These are phyloP conservation scores for Amphipyra tragopoginis DNA, from an alignment of 2,888 invertebrate species.

Conservation along the genomic window DNA sequence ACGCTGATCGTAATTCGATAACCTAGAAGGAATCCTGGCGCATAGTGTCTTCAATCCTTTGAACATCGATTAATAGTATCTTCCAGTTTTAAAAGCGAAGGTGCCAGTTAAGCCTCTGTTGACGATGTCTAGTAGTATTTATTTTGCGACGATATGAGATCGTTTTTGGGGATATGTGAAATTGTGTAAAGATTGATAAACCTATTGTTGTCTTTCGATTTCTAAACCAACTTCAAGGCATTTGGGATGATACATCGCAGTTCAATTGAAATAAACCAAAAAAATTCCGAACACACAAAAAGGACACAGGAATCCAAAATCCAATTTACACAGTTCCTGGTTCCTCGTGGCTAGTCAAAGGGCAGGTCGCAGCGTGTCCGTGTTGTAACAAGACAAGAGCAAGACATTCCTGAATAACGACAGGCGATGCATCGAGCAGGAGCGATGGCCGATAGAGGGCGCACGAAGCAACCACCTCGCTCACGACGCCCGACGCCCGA, in stretches of 20 bases:
- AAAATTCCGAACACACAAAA: constrained; percentile 5
- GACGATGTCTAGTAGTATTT: too few species aligned
- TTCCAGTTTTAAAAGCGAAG: too few species aligned
- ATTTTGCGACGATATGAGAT: too few species aligned
- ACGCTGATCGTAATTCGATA: constrained; percentile 39
- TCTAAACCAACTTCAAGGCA: background rate
- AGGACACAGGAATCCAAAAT: constrained; percentile 21
- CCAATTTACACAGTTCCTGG: constrained; percentile 43
- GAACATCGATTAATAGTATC: background rate
- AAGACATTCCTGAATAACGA: constrained; percentile 63
- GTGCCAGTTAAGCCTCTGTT: too few species aligned
- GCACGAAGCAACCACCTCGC: constrained; percentile 58
- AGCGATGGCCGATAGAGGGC: constrained; percentile 70
- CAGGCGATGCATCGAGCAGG: constrained; percentile 65
- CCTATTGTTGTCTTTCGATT: too few species aligned
- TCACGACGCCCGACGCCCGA: constrained; percentile 52
- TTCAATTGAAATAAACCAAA: background rate
- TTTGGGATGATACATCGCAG: too few species aligned
- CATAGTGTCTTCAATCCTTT: background rate
- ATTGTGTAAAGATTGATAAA: too few species aligned
- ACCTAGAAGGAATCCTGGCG: constrained; percentile 7
- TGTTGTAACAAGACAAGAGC: constrained; percentile 55
- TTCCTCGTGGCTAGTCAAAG: constrained; percentile 51
- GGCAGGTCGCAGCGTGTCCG: constrained; percentile 57
- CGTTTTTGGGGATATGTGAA: too few species aligned